A percentile compares a stretch with the other conserved stretches of the same genome.
These are phyloP conservation scores for Todiramphus chloris DNA, from an alignment of 2,113 vertebrate genomes.

Conservation along the genomic window DNA sequence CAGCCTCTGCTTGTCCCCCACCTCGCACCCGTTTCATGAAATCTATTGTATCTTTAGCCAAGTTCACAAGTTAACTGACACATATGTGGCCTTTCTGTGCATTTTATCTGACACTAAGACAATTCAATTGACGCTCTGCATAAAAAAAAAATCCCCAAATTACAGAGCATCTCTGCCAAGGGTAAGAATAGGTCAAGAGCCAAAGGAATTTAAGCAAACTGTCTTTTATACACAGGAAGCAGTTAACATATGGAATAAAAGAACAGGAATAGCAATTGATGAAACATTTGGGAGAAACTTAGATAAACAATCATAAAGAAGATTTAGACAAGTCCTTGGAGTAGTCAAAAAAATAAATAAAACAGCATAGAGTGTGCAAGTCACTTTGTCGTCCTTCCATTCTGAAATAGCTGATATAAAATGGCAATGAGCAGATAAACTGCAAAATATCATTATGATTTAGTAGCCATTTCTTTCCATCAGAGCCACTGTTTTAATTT, in stretches of 20 bases:
- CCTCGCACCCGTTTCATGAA: not conserved
- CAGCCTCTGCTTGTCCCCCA: slow-evolving; percentile 18
- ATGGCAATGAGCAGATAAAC: slow-evolving; percentile 59
- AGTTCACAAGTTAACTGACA: slow-evolving; percentile 52
- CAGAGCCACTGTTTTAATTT: slow-evolving; percentile 64
- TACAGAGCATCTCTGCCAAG: slow-evolving; percentile 49
- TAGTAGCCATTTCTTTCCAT: slow-evolving; percentile 60
- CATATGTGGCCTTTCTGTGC: slow-evolving; percentile 47
- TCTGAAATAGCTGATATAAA: slow-evolving; percentile 61
- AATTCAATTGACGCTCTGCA: slow-evolving; percentile 16
- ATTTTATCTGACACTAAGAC: slow-evolving; percentile 51
- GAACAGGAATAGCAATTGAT: slow-evolving; percentile 49
- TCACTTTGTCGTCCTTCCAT: slow-evolving; percentile 43
- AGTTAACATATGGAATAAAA: slow-evolving; percentile 63
- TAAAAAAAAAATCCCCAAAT: slow-evolving; percentile 9
- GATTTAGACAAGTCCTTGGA: slow-evolving; percentile 54
- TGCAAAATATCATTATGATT: slow-evolving; percentile 66
- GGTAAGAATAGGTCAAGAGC: slow-evolving; percentile 64
- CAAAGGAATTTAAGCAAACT: slow-evolving; percentile 62
- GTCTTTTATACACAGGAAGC: slow-evolving; percentile 61
- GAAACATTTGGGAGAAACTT: slow-evolving; percentile 63
- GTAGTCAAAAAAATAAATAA: slow-evolving; percentile 60
- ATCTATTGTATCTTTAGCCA: slow-evolving; percentile 50
- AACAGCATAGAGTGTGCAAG: not conserved
- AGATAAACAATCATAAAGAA: slow-evolving; percentile 65